Evolutionary conservation across 2,113 vertebrate genomes (phyloP), one percentile per base, ranked within the genome.

Genomic region (Spheniscus mendiculus): DNA sequence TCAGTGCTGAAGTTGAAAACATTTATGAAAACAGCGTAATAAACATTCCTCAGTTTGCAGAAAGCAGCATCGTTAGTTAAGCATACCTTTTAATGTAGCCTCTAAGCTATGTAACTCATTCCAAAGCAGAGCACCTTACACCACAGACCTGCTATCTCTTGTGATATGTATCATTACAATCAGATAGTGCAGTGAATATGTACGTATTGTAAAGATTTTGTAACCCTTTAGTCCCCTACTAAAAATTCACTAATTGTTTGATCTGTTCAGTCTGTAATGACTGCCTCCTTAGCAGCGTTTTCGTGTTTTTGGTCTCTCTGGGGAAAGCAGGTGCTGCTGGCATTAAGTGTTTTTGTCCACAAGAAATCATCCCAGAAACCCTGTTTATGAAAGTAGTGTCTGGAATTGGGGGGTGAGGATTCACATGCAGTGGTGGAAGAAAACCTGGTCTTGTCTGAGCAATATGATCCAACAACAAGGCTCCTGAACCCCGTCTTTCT

Each of bases 191-290:
- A 40, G 40, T 40, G 40, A 61, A 8, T 73, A 74, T 71, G 27
- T 70, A 95, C 62, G 69, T 25, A 29, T 19, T 7, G 0, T 91
- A 42, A 58, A 50, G 22, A 63, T 63, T 91, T 65, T 66, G n/a
- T 71, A 93, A 83, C 26, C 53, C 23, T 89, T 96, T 91, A 92
- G 96, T 93, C 21, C 96, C 94, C 86, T 98, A 83, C 87, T 98
- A 98, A 96, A 99, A 99, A 96, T 98, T 98, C 23, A 98, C 98
- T 40, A 99, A 94, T 44, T 99, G 98, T 93, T 99, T 99, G 40
- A 99, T 99, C 97, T 99, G 99, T 87, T 99, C 98, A 10, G 98
- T 99, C 97, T 99, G 99, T 97, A 99, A 98, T 45, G 99, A 99
- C 73, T 99, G 99, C 74, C 99, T 98, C 67, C 99, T 98, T 90